A percentile compares a stretch with the other conserved stretches of the same genome.
Evolutionary conservation across 2,888 invertebrate species (phyloP).

Genomic region (Camptogramma bilineatum): DNA sequence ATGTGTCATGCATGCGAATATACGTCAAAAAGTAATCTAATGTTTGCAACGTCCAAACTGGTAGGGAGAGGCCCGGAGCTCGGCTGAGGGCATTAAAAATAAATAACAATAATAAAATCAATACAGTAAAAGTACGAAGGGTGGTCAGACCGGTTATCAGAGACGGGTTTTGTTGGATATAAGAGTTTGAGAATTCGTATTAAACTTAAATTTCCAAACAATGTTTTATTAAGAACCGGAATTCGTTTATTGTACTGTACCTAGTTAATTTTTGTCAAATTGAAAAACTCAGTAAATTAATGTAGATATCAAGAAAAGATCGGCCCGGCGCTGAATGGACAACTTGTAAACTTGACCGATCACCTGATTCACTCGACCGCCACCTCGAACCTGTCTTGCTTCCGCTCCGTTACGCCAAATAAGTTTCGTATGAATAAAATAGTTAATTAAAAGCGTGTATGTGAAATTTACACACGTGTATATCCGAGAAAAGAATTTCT

Average conservation of each 20-base stretch:
- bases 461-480: slow-evolving; percentile 1
- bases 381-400: slow-evolving; percentile 55
- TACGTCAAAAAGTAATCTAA: slow-evolving; percentile 17
- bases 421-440: slow-evolving; percentile 55
- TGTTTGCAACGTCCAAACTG: slow-evolving; percentile 33
- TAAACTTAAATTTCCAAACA: slow-evolving; percentile 10
- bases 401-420: slow-evolving; percentile 59
- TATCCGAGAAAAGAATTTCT: not conserved
- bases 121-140: slow-evolving; percentile 48
- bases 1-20: slow-evolving; percentile 2
- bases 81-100: slow-evolving; percentile 41
- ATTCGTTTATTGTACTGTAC: no score
- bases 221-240: not conserved
- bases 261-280: not conserved
- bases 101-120: slow-evolving; percentile 55
- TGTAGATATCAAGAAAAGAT: slow-evolving; percentile 22
- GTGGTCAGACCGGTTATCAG: slow-evolving; percentile 46
- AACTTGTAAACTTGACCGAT: slow-evolving; percentile 58
- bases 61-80: slow-evolving; percentile 33
- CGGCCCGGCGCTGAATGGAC: slow-evolving; percentile 44
- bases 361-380: slow-evolving; percentile 51
- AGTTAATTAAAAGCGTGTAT: slow-evolving; percentile 48
- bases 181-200: slow-evolving; percentile 28
- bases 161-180: slow-evolving; percentile 35
- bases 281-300: not conserved